Base-by-base conservation (phyloP, 1,140 invertebrate species). In the Lysiphlebus fabarum region DNA sequence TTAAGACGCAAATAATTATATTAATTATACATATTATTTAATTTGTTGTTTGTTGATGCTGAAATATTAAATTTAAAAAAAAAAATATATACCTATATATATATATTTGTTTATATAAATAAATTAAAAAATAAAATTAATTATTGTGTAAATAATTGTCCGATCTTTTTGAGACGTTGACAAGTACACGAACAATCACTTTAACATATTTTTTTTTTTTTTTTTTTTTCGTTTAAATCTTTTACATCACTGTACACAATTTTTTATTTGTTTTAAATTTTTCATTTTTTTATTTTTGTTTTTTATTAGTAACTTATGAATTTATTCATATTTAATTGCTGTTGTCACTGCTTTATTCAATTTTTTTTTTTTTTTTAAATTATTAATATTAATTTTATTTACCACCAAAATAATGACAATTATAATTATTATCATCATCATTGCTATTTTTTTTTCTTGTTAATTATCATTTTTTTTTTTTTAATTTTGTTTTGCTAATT, bases 201-300 rank as follows among this genome's bases (percentile, higher is more conserved):
- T 69, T 56, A 59, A 56, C 50, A 51, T 38, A 17, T 48, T 10
- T 5, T 17, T 48, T 48, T 33, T 8, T 49, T 26, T 6, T 5
- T 26, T 9, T 49, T 33, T 1, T 49, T 34, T 34, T 26, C 26
- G 33, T 33, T 49, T 10, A 49, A 26, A 67, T 68, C 63, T 65
- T 70, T 64, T 75, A 77, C 75, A 78, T 76, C 76, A 79, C 77
- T 79, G 65, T 73, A 77, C 76, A 79, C 77, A 70, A 66, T 67
- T 66, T 40, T 56, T 47, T 55, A n/a, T 53, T 12, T 34, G n/a
- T 41, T 34, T 34, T 56, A 45, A 44, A n/a, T 17, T 12, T 26
- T 37, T 44, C 12, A 12, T 14, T n/a, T 36, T 48, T 58, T 62
- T 34, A 56, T 56, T 63, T 64, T 62, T 48, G 53, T 63, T 61